Conservation (phyloP, 2,888 invertebrate genomes). For the Dicyrtoma fusca region DNA sequence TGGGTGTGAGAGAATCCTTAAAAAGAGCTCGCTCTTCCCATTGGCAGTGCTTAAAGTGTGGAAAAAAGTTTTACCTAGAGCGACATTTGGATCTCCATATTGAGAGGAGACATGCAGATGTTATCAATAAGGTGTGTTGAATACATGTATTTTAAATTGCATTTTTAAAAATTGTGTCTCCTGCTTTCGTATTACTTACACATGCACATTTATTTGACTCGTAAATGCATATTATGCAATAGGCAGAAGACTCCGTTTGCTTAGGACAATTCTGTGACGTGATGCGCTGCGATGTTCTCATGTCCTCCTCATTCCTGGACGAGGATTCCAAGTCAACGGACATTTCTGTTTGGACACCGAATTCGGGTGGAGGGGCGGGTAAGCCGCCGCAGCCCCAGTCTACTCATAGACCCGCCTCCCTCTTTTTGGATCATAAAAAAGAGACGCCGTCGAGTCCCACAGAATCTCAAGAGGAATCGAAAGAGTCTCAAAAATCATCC, state of each 20-base stretch:
- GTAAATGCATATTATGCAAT: too few species aligned
- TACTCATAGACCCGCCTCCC: constrained; percentile 16
- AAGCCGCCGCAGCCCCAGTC: constrained; percentile 9
- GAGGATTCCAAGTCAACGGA: constrained; percentile 56
- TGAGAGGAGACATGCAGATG: constrained; percentile 82
- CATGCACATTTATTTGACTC: neutral
- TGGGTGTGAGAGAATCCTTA: constrained; percentile 82
- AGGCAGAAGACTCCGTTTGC: constrained; percentile 92
- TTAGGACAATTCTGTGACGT: constrained; percentile 94
- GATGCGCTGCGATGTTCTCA: constrained; percentile 88
- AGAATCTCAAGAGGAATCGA: constrained; percentile 16
- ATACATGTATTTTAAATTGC: too few species aligned
- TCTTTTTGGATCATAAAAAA: constrained; percentile 41
- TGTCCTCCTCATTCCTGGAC: constrained; percentile 61
- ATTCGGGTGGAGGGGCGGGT: neutral
- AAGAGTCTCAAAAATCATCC: constrained; percentile 19
- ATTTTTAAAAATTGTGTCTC: too few species aligned
- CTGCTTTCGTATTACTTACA: too few species aligned
- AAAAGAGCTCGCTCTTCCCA: constrained; percentile 85
- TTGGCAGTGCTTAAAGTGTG: constrained; percentile 78
- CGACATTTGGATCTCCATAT: constrained; percentile 84
- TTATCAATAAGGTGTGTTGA: constrained; percentile 79
- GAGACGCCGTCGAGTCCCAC: neutral
- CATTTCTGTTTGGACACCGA: constrained; percentile 56
- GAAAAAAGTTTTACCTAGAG: constrained; percentile 88